A percentile compares a stretch with the other conserved stretches of the same genome.
Evolutionary conservation across 2,797 vertebrate genomes (phyloP).

Genomic region (Gymnothorax javanicus): DNA sequence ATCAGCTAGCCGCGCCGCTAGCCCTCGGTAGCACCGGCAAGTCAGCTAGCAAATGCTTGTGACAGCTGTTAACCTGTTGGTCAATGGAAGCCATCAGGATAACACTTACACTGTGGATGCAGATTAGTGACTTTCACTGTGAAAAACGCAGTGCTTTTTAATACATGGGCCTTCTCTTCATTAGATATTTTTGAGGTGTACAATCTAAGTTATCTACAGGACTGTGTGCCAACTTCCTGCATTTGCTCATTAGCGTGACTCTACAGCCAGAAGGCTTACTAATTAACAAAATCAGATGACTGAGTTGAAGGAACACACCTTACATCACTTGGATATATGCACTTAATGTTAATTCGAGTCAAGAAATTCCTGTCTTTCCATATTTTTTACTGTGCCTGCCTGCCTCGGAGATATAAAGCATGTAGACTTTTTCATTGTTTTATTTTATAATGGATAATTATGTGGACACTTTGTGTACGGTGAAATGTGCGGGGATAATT

Average conservation of each 20-base stretch:
- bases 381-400: slow-evolving; percentile 10
- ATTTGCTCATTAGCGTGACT: too few relatives aligned
- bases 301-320: too few relatives aligned
- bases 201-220: too few relatives aligned
- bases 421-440: neutral
- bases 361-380: slow-evolving; percentile 23
- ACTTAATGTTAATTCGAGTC: slow-evolving; percentile 28
- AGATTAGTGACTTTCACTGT: slow-evolving; percentile 29
- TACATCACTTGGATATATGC: neutral
- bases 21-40: slow-evolving; percentile 25
- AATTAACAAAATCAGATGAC: too few relatives aligned
- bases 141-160: slow-evolving; percentile 26
- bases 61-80: slow-evolving; percentile 13
- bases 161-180: too few relatives aligned
- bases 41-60: slow-evolving; percentile 28
- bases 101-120: slow-evolving; percentile 33
- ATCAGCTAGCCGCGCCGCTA: neutral
- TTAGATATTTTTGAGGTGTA: too few relatives aligned
- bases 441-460: slow-evolving; percentile 32
- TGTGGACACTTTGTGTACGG: slow-evolving; percentile 33
- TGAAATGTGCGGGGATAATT: slow-evolving; percentile 43
- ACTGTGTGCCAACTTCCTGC: too few relatives aligned
- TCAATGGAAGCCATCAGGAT: slow-evolving; percentile 30
- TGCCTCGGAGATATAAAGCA: slow-evolving; percentile 10
- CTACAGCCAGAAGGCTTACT: too few relatives aligned